Evolutionary conservation across 2,797 vertebrate species (phyloP).

Genomic region (Loriculus beryllinus): DNA sequence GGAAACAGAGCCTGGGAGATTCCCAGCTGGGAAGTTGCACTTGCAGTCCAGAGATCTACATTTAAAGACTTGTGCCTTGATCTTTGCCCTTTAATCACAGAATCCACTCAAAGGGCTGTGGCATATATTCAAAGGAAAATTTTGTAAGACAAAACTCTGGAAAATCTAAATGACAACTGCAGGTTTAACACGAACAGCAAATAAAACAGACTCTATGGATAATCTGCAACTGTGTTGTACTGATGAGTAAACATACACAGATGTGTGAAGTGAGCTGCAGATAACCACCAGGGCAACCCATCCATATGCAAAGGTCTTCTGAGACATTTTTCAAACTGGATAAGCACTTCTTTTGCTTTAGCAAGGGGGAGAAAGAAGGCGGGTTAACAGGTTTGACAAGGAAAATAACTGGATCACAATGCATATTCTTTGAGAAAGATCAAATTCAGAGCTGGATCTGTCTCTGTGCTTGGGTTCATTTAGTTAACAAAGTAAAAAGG

Average conservation of each 20-base stretch:
- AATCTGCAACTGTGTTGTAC: neutral
- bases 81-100: neutral
- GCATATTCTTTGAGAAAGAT: neutral
- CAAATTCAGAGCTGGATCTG: neutral
- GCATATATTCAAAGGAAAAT: neutral
- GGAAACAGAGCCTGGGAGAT: neutral
- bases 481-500: neutral
- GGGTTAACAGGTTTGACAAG: neutral
- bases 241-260: neutral
- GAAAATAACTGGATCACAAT: neutral
- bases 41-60: neutral
- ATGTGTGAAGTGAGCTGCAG: neutral
- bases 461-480: neutral
- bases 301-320: neutral
- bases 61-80: neutral
- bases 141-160: neutral
- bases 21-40: neutral
- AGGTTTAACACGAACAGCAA: neutral
- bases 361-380: neutral
- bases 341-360: neutral
- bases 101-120: neutral
- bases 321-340: neutral
- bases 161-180: neutral
- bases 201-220: neutral
- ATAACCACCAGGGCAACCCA: neutral